phyloP scores from a whole-genome alignment of 2,888 invertebrate species.

The Petrolisthes manimaculis region DNA sequence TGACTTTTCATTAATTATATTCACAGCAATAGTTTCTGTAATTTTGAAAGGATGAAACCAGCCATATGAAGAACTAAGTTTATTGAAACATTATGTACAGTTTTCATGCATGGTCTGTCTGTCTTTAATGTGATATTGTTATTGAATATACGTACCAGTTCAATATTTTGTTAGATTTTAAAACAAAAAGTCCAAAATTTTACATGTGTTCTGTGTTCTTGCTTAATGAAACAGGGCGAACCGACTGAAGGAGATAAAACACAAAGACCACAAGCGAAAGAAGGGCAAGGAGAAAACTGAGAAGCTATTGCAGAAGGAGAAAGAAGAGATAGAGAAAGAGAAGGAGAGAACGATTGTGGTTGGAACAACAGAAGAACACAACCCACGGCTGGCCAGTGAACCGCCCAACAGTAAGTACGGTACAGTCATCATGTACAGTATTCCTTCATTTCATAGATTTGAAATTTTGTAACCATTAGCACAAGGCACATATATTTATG shows the following conservation, averaged over 20 bases:
- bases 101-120: too few species aligned
- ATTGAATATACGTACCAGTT: too few species aligned
- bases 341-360: background rate
- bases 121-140: too few species aligned
- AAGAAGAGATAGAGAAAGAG: conserved; percentile 38
- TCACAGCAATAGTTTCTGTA: background rate
- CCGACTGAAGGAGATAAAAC: conserved; percentile 52
- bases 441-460: background rate
- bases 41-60: background rate
- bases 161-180: too few species aligned
- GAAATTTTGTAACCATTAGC: background rate
- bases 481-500: background rate
- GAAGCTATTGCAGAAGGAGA: conserved; percentile 39
- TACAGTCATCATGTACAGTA: background rate
- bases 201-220: too few species aligned
- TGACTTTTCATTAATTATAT: background rate
- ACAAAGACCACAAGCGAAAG: conserved; percentile 58
- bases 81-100: too few species aligned
- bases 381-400: conserved; percentile 31
- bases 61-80: background rate
- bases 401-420: conserved; percentile 43
- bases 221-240: conserved; percentile 31
- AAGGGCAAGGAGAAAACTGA: conserved; percentile 54
- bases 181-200: too few species aligned
- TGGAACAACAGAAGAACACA: conserved; percentile 5